phyloP scores from a whole-genome alignment of 2,888 invertebrate genomes.

The Lasioglossum lativentre region DNA sequence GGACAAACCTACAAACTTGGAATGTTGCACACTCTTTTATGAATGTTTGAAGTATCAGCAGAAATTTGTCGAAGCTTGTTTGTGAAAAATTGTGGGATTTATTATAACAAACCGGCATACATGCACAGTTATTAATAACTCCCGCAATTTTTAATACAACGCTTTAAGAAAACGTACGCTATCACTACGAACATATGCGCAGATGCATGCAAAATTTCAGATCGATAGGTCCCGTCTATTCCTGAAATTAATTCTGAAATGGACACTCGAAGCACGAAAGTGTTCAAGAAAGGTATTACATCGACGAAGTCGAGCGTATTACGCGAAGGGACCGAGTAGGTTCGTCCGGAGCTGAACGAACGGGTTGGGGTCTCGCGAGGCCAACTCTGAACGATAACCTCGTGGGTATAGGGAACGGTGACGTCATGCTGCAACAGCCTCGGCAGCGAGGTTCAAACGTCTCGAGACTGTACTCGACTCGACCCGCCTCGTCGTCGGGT shows the following conservation, averaged over 20 bases:
- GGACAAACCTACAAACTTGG: background rate
- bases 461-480: conserved; percentile 5
- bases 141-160: background rate
- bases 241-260: background rate
- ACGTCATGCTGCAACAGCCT: conserved; percentile 55
- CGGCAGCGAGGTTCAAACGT: conserved; percentile 46
- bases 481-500: background rate
- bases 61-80: no score
- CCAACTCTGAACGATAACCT: conserved; percentile 56
- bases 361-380: conserved; percentile 15
- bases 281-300: background rate
- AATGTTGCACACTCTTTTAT: background rate
- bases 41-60: background rate
- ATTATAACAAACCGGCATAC: background rate
- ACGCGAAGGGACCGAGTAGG: background rate
- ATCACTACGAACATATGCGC: background rate
- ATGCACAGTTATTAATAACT: background rate
- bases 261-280: background rate
- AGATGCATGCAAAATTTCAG: background rate
- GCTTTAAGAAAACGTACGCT: background rate
- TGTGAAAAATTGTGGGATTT: no score
- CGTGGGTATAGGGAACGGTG: conserved; percentile 51
- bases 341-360: conserved; percentile 6
- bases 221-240: background rate
- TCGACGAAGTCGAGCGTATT: background rate